These are phyloP conservation scores for Ellobius talpinus DNA, from an alignment of 2,113 vertebrate species.

Conservation along the genomic window DNA sequence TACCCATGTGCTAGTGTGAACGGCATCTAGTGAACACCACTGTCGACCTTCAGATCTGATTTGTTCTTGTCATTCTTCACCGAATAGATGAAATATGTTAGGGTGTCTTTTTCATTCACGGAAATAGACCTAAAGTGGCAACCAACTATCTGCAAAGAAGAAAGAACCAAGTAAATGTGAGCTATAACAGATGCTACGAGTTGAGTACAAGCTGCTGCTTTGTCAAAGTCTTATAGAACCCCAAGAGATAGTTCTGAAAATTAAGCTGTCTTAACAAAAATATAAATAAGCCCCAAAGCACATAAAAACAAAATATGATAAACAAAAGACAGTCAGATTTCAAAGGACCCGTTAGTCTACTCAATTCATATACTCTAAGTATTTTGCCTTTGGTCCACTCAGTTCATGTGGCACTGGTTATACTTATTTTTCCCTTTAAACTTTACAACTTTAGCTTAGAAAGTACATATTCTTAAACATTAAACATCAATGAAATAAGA, in stretches of 20 bases:
- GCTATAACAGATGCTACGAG: conserved; percentile 30
- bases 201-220: background rate
- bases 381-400: background rate
- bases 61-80: conserved; percentile 93
- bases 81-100: conserved; percentile 93
- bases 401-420: background rate
- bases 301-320: conserved; percentile 14
- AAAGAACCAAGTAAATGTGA: conserved; percentile 73
- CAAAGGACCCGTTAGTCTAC: conserved; percentile 1
- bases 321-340: conserved; percentile 47
- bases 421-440: conserved; percentile 39
- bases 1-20: conserved; percentile 79
- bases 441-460: conserved; percentile 2
- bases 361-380: background rate
- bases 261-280: conserved; percentile 64
- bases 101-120: conserved; percentile 93
- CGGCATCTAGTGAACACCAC: conserved; percentile 87
- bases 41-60: conserved; percentile 89
- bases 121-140: conserved; percentile 92
- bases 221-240: background rate
- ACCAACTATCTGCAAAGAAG: conserved; percentile 90
- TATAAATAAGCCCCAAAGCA: conserved; percentile 14
- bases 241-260: conserved; percentile 37
- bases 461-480: conserved; percentile 20
- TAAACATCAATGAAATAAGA: conserved; percentile 43